These are phyloP conservation scores for Brachirus orientalis DNA, from an alignment of 2,113 vertebrate genomes.

Conservation along the genomic window DNA sequence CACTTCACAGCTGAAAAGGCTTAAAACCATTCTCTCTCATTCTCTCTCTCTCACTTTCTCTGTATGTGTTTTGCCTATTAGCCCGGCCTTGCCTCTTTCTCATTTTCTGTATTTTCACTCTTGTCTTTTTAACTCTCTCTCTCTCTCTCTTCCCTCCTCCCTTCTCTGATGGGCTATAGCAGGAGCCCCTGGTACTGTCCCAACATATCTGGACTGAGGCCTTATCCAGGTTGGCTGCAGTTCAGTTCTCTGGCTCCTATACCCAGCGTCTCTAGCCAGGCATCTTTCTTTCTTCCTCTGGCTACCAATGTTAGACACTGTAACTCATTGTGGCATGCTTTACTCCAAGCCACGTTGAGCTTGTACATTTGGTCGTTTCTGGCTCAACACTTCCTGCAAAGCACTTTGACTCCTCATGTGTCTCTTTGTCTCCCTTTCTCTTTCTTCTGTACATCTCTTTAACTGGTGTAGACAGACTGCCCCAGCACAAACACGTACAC, in stretches of 20 bases:
- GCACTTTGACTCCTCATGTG: constrained; percentile 43
- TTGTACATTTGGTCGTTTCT: constrained; percentile 61
- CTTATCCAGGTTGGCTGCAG: constrained; percentile 71
- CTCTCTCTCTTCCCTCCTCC: constrained; percentile 41
- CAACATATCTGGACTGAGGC: constrained; percentile 74
- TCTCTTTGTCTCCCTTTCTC: constrained; percentile 57
- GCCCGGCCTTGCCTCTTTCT: background rate
- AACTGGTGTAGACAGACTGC: constrained; percentile 54
- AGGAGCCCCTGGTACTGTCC: constrained; percentile 68
- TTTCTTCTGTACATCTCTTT: constrained; percentile 48
- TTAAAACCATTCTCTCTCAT: constrained; percentile 51
- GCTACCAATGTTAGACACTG: constrained; percentile 68
- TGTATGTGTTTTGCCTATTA: background rate
- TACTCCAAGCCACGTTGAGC: constrained; percentile 61
- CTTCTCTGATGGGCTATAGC: constrained; percentile 59
- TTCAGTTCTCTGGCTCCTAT: constrained; percentile 72
- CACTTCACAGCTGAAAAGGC: constrained; percentile 66
- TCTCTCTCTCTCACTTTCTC: constrained; percentile 34
- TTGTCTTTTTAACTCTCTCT: constrained; percentile 59
- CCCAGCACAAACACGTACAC: constrained; percentile 37
- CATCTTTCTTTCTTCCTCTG: constrained; percentile 72
- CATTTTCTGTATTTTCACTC: constrained; percentile 41
- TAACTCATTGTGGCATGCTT: constrained; percentile 70
- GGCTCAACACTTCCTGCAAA: constrained; percentile 42
- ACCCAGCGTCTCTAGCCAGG: constrained; percentile 65